Base-by-base conservation (phyloP, 2,888 invertebrate genomes). In the Gastracanthus pulcherrimus region DNA sequence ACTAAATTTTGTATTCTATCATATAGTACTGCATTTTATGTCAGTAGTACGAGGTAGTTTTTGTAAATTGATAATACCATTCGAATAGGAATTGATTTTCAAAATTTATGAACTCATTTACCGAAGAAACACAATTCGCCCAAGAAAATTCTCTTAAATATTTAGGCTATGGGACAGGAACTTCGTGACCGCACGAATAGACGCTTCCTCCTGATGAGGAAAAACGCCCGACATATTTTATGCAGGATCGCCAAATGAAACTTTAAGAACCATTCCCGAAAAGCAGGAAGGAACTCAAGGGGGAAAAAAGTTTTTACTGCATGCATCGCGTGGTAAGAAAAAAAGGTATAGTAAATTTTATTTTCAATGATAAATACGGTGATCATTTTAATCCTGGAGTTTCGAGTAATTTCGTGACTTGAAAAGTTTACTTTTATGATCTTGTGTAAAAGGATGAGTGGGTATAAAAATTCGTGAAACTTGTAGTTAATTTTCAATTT, bases 101-200 rank as follows among this genome's bases (percentile, higher is more conserved):
- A 76, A 60, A 31, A 76, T 69, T 31, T 69, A 76, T 34, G 41
- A 76, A 60, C 66, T 75, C 51, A 55, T 66, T 64, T 34, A 51
- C n/a, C 23, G 9, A 13, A n/a, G 48, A 34, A 34, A 2, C 16
- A 7, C n/a, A 58, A 76, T 76, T 60, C 31, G 36, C n/a, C 1
- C 4, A 23, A n/a, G 16, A 51, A 76, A 76, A 55, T 67, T 31
- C 9, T 13, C 16, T 64, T 55, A 66, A 76, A 41, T 36, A 66
- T 76, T 76, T 29, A 76, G n/a, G 51, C 38, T 13, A 16, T 11
- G 16, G 31, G 31, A 26, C 36, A 48, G 38, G 23, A 60, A 62
- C 11, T 62, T 77, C 51, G 38, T 55, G 60, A 34, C 55, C 29
- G 9, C 58, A 19, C n/a, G 23, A 16, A 41, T 23, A 48, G 45